These are phyloP conservation scores for Theodoxus fluviatilis DNA, from an alignment of 2,888 invertebrate species.

Conservation along the genomic window DNA sequence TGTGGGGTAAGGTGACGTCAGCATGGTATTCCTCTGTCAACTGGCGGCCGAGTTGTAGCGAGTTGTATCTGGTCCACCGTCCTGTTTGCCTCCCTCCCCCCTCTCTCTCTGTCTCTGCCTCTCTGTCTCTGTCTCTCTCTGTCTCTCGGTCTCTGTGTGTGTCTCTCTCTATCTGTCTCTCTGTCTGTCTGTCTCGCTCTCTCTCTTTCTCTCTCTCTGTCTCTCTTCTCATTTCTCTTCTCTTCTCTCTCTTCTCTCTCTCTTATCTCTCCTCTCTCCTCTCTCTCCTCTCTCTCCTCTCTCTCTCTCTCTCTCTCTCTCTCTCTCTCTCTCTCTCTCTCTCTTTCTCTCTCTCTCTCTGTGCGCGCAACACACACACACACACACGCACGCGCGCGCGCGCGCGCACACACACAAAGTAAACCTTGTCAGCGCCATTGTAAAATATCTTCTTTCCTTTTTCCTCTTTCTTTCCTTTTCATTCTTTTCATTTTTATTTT, in stretches of 20 bases:
- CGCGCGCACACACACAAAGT: neutral
- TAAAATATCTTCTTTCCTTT: too few species aligned
- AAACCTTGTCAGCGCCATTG: neutral
- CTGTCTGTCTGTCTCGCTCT: neutral
- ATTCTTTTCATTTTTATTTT: too few species aligned
- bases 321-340: neutral
- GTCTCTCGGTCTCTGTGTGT: constrained; percentile 8
- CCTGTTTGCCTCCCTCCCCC: neutral
- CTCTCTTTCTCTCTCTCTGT: neutral
- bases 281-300: neutral
- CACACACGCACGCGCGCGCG: neutral
- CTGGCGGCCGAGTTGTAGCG: too few species aligned
- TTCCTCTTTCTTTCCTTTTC: too few species aligned
- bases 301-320: neutral
- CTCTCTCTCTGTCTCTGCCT: neutral
- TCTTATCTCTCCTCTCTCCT: constrained; percentile 10
- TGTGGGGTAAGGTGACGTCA: too few species aligned
- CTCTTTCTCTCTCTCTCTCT: neutral
- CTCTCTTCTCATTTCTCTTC: neutral
- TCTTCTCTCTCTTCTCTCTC: constrained; percentile 12
- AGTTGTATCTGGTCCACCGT: too few species aligned
- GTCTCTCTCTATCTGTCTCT: neutral
- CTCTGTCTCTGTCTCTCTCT: neutral
- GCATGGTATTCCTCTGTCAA: too few species aligned
- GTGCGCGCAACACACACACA: neutral